Evolutionary conservation across 1,140 invertebrate species (phyloP), one percentile per base, ranked within the genome.

Genomic region (Potamilus streckersoni): DNA sequence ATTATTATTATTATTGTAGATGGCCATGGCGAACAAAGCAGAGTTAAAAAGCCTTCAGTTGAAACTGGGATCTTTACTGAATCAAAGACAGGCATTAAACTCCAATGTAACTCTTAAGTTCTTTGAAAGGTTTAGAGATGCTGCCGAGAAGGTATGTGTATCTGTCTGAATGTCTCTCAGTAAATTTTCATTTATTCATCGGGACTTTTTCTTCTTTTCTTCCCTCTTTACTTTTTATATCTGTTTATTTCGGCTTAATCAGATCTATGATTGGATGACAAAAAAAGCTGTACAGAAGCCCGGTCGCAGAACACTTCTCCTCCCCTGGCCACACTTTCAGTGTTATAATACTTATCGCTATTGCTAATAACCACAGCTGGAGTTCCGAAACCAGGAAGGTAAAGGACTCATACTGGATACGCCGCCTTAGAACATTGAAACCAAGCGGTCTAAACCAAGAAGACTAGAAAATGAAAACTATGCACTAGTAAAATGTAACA

Each of bases 61-160:
- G 15, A 75, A 78, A 55, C 58, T 82, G 49, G 78, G 66, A 16
- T 65, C 71, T 5, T 61, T 82, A 12, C 67, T 82, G 3, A 69
- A 73, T 17, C 71, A 73, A 69, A 74, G 79, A 63, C 78, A 82
- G 38, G 75, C 78, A 13, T 67, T 82, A n/a, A 78, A 79, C 49
- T 82, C 80, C 6, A 79, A 79, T 61, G 80, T 82, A 14, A 79
- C 79, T 14, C 31, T 70, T 8, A 58, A 73, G 62, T 73, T 79
- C 55, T 82, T 73, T 77, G 78, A 82, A 23, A 75, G 68, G 20
- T 74, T 82, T 27, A 70, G 79, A 67, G 73, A 78, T 27, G 73
- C 80, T 19, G 69, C 74, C 13, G 76, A 76, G 56, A 72, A 73
- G 62, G 80, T 82, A 68, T 58, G 75, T 31, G 8, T 56, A n/a